Conservation (phyloP, 1,140 invertebrate genomes). For the Zophobas atratus region DNA sequence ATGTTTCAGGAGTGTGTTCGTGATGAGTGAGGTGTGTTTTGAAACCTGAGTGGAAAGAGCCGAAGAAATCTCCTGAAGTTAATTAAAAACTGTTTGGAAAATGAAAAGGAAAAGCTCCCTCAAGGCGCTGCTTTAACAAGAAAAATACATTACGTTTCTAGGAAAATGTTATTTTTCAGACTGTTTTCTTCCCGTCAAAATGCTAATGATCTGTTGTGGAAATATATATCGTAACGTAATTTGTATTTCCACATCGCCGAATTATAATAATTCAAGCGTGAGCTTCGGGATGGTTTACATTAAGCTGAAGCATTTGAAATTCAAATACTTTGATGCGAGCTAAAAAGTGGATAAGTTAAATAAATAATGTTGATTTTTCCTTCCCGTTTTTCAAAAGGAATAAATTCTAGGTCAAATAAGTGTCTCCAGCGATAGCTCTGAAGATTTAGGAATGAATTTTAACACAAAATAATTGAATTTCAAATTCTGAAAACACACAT, state of each 20-base stretch:
- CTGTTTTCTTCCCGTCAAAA: background rate
- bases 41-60: background rate
- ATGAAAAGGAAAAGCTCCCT: background rate
- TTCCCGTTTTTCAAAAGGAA: no score
- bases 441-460: no score
- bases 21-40: background rate
- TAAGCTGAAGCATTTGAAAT: background rate
- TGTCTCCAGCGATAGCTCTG: no score
- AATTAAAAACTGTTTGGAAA: background rate
- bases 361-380: no score
- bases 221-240: background rate
- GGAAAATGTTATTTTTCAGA: background rate
- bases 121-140: background rate
- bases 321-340: background rate
- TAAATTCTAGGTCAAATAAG: no score
- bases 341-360: background rate
- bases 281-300: background rate
- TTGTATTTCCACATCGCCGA: background rate
- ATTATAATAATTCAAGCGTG: slow-evolving; percentile 1
- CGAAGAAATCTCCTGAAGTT: background rate
- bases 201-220: background rate
- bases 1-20: slow-evolving; percentile 2
- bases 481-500: no score
- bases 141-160: background rate
- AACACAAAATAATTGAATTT: no score